Evolutionary conservation across 2,113 vertebrate genomes (phyloP), one percentile per base, ranked within the genome.

Genomic region (Spea multiplicata): DNA sequence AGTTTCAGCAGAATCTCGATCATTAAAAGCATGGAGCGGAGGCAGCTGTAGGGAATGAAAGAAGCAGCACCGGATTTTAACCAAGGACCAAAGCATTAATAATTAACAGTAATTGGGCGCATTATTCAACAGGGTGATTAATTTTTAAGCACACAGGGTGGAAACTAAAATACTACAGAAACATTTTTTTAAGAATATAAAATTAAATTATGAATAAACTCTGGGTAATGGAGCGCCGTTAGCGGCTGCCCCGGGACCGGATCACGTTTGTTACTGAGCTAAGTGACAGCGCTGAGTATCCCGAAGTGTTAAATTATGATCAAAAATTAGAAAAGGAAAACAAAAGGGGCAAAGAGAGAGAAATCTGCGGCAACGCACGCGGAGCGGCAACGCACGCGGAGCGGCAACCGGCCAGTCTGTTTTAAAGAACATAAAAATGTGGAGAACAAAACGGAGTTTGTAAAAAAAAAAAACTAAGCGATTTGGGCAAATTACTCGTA

Each of bases 91-190:
- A 73, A 73, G 82, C 75, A 93, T 91, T 85, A 92, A 91, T 93
- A 93, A 94, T 94, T 90, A 88, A 93, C 85, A 73, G 84, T 90
- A 90, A 92, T 88, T 87, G 87, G 78, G 84, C 92, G 87, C 86
- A 85, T 88, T 91, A 92, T 90, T 94, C 88, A 93, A 93, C 84
- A 86, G 86, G 80, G 91, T 81, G 68, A 92, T 94, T 90, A 89
- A 92, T 92, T 93, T 93, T 94, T 92, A 90, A 93, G 88, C 87
- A 84, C 69, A 81, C 48, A 53, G 86, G 85, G 82, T 75, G 81
- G 84, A 86, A 82, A 71, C 48, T 77, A 84, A 68, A 84, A 80
- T 75, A 44, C 76, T 84, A 81, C 82, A 80, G 64, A 83, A 85
- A 82, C 61, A 68, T 75, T 88, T 79, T 84, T 81, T 83, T 46